A percentile compares a stretch with the other conserved stretches of the same genome.
These are phyloP conservation scores for Denticeps clupeoides DNA, from an alignment of 2,797 vertebrate species.

Conservation along the genomic window DNA sequence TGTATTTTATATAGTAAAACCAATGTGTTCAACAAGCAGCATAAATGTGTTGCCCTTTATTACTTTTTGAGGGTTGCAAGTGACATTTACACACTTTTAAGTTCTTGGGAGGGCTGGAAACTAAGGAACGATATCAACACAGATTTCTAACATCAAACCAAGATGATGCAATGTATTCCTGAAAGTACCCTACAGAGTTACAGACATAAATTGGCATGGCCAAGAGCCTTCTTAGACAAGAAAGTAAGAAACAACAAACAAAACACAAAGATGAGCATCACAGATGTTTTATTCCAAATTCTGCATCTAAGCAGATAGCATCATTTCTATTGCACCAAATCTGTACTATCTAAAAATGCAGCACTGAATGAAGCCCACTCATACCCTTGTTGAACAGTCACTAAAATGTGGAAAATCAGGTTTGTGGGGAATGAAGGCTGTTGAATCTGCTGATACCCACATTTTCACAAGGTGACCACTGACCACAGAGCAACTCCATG, in stretches of 20 bases:
- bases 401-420: not conserved
- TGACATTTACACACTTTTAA: too few species aligned
- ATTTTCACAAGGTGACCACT: not conserved
- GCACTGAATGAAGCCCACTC: slow-evolving; percentile 20
- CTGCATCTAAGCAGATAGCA: slow-evolving; percentile 35
- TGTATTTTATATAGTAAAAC: too few species aligned
- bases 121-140: too few species aligned
- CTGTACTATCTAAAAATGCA: slow-evolving; percentile 38
- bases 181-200: too few species aligned
- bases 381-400: slow-evolving; percentile 30
- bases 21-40: too few species aligned
- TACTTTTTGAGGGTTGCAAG: too few species aligned
- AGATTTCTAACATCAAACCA: too few species aligned
- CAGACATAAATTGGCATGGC: too few species aligned
- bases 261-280: slow-evolving; percentile 21
- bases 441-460: slow-evolving; percentile 1
- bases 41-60: too few species aligned
- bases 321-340: slow-evolving; percentile 46
- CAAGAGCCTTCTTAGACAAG: slow-evolving; percentile 22
- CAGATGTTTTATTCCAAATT: slow-evolving; percentile 37
- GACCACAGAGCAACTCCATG: not conserved
- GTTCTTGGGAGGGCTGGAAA: too few species aligned
- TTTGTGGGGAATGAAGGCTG: slow-evolving; percentile 1
- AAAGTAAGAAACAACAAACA: slow-evolving; percentile 29
- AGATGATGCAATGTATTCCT: too few species aligned